phyloP scores from a whole-genome alignment of 1,140 invertebrate genomes.

The Andrena cerasifolii region DNA sequence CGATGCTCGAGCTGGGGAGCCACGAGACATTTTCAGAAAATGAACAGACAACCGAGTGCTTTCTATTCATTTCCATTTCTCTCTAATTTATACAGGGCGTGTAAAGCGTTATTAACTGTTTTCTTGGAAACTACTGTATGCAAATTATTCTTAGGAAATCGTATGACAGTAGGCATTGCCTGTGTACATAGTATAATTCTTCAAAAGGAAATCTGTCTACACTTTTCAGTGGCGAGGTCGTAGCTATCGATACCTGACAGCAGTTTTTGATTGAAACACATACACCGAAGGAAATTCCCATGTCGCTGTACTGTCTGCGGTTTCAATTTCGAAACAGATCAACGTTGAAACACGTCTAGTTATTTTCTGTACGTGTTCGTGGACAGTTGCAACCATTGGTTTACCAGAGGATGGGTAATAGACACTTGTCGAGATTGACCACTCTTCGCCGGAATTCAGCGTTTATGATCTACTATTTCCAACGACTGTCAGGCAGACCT shows the following conservation, averaged over 20 bases:
- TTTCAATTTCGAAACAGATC: constrained; percentile 8
- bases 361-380: not conserved
- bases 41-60: not conserved
- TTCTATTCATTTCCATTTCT: too few relatives aligned
- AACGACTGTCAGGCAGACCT: not conserved
- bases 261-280: not conserved
- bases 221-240: too few relatives aligned
- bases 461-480: constrained; percentile 17
- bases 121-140: too few relatives aligned
- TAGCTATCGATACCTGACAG: too few relatives aligned
- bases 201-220: too few relatives aligned
- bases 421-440: not conserved
- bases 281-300: not conserved
- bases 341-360: constrained; percentile 3
- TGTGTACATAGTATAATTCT: too few relatives aligned
- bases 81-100: too few relatives aligned
- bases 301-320: not conserved
- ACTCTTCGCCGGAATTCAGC: constrained; percentile 1
- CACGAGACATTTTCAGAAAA: not conserved
- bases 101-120: too few relatives aligned
- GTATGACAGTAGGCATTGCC: too few relatives aligned
- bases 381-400: not conserved
- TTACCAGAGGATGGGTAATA: not conserved
- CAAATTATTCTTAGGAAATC: too few relatives aligned
- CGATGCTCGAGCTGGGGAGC: not conserved